A percentile compares a stretch with the other conserved stretches of the same genome.
Evolutionary conservation across 2,113 vertebrate species (phyloP).

Genomic region (Ginglymostoma cirratum): DNA sequence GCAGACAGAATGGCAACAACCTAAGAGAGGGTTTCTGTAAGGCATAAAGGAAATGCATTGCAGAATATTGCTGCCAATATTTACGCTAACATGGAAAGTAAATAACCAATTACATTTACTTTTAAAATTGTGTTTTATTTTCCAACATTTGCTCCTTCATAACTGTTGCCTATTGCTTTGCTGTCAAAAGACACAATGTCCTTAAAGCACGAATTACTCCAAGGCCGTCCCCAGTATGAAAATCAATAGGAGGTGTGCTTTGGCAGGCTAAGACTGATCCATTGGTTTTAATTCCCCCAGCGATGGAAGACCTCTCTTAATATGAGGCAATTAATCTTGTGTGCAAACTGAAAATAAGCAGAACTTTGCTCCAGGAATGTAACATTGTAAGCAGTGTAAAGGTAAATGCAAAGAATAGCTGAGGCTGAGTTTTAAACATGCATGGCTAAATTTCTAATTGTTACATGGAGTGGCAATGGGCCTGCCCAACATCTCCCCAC

Average conservation of each 20-base stretch:
- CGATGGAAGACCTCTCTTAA: neutral
- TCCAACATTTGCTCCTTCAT: neutral
- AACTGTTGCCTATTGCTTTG: neutral
- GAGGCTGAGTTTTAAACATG: neutral
- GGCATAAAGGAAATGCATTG: neutral
- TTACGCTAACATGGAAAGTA: neutral
- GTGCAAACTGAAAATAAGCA: neutral
- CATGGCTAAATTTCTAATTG: no score
- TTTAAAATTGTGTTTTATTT: neutral
- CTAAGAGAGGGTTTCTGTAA: neutral
- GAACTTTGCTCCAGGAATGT: neutral
- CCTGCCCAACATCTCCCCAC: no score
- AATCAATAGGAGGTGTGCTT: neutral
- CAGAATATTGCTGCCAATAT: neutral
- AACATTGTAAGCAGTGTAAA: no score
- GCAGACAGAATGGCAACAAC: neutral
- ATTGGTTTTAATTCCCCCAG: neutral
- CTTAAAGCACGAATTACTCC: neutral
- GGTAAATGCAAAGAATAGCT: neutral
- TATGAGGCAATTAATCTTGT: neutral
- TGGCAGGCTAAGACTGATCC: neutral
- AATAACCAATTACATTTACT: neutral
- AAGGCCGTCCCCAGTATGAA: neutral
- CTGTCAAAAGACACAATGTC: neutral
- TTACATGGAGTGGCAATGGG: no score